Conservation (phyloP, 2,888 invertebrate species). For the Melanostoma scalare region DNA sequence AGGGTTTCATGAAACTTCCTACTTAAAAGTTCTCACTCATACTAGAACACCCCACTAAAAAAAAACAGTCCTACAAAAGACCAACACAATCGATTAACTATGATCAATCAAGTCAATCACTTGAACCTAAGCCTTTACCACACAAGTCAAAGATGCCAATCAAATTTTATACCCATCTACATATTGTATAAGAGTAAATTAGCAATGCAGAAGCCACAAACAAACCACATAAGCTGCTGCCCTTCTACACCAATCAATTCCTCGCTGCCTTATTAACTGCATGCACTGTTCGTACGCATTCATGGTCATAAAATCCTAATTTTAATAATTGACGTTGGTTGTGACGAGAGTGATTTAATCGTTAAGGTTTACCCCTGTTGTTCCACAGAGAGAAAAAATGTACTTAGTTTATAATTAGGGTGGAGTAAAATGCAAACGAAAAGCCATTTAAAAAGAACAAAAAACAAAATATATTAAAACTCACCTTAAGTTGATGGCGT, state of each 20-base stretch:
- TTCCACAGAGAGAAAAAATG: no score
- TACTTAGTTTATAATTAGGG: no score
- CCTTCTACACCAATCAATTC: slow-evolving; percentile 6
- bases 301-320: slow-evolving; percentile 26
- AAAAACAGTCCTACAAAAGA: no score
- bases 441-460: not conserved
- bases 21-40: no score
- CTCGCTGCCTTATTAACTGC: not conserved
- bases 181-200: slow-evolving; percentile 7
- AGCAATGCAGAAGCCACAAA: slow-evolving; percentile 12
- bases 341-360: slow-evolving; percentile 28
- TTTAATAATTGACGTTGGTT: slow-evolving; percentile 20
- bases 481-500: slow-evolving; percentile 81
- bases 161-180: not conserved
- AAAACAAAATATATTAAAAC: slow-evolving; percentile 51
- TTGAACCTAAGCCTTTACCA: no score
- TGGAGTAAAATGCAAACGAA: no score
- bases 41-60: no score
- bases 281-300: slow-evolving; percentile 7
- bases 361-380: no score
- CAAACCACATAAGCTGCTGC: slow-evolving; percentile 2
- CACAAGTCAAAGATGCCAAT: no score
- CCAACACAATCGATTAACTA: no score
- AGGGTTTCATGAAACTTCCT: no score
- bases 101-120: no score